A percentile compares a stretch with the other conserved stretches of the same genome.
Evolutionary conservation across 2,113 vertebrate genomes (phyloP).

Genomic region (Carassius carassius): DNA sequence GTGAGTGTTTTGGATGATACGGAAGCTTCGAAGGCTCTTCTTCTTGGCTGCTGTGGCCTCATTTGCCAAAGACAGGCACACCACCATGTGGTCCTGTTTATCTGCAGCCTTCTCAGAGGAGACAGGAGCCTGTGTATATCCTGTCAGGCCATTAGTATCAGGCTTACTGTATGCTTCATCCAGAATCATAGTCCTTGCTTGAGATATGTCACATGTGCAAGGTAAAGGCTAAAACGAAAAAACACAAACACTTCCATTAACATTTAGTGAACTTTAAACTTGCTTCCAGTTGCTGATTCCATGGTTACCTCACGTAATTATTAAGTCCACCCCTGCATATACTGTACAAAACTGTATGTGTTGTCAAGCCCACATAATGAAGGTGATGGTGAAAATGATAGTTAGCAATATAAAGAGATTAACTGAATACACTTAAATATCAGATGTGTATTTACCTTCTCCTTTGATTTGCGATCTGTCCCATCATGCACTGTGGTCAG

Average conservation of each 20-base stretch:
- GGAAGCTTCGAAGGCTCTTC: conserved; percentile 80
- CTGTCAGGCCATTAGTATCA: conserved; percentile 87
- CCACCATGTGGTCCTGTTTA: conserved; percentile 85
- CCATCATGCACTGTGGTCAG: conserved; percentile 89
- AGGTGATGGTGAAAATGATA: not conserved
- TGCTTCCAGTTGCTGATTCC: not conserved
- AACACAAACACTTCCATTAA: conserved; percentile 1
- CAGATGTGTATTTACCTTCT: conserved; percentile 79
- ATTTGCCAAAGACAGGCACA: conserved; percentile 83
- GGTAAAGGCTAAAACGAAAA: conserved; percentile 70
- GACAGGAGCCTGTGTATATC: conserved; percentile 81
- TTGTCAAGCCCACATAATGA: not conserved
- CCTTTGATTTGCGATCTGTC: conserved; percentile 82
- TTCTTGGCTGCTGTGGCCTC: conserved; percentile 80
- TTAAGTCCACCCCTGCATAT: too few relatives aligned
- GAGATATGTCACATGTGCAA: conserved; percentile 84
- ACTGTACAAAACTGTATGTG: not conserved
- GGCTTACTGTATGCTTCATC: conserved; percentile 86
- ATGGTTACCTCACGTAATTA: too few relatives aligned
- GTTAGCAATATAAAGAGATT: not conserved
- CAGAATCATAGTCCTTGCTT: conserved; percentile 85
- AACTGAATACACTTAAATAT: not conserved
- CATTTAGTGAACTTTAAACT: not conserved
- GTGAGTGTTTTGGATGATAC: conserved; percentile 89
- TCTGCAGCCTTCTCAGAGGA: conserved; percentile 79